Base-by-base conservation (phyloP, 2,113 vertebrate genomes). In the Capricornis sumatraensis region DNA sequence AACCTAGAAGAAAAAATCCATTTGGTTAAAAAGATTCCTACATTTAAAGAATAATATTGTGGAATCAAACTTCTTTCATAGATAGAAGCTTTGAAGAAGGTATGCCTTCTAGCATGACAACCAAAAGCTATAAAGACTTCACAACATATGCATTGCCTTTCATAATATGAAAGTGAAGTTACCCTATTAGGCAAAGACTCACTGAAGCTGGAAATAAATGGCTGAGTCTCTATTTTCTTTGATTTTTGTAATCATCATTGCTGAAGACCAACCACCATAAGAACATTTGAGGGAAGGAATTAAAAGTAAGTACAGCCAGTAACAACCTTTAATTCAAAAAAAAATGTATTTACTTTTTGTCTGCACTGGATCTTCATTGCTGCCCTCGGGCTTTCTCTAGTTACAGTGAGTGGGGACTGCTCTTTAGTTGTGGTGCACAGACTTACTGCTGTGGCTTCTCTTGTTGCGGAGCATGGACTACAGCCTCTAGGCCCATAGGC, bases 191-290 rank as follows among this genome's bases (percentile, higher is more conserved):
- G 50, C 52, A 78, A 2, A 94, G 62, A 58, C 82, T 92, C 40
- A 74, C 3, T 60, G 43, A 92, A 91, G 82, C 58, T 88, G 43
- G 78, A 95, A 74, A 95, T 40, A 95, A 74, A 92, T 74, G 43
- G 25, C n/a, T 95, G 60, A 53, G 28, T 74, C 36, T 67, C 27
- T 95, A 5, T 81, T 93, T 96, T 85, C 76, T 53, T 89, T 81
- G 12, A 27, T 78, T 94, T 94, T 93, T 93, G 40, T 67, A 88
- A 93, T 89, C 21, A 95, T 89, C 25, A 94, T 30, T 58, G 43
- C 57, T 90, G 36, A 94, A 97, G 40, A 95, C 23, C 36, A 60
- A 82, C 50, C 45, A 50, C 43, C 50, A 90, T 36, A 94, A 87
- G 10, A 60, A 89, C 19, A 82, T 78, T 55, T 45, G 53, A 94